Conservation (phyloP, 2,113 vertebrate genomes). For the Mormyrus iriodes region DNA sequence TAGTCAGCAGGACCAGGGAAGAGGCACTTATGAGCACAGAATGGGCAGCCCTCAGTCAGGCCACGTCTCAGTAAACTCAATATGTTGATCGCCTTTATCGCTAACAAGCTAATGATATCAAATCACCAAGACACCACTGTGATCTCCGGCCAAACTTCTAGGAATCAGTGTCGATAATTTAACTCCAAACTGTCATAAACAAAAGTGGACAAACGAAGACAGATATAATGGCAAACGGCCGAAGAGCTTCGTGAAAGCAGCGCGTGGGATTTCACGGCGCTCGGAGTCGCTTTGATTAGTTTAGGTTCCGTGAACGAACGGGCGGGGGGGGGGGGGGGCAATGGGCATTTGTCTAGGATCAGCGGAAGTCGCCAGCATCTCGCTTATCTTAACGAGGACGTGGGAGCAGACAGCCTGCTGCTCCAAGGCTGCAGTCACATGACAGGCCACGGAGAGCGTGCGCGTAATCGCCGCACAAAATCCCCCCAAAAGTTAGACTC, state of each 20-base stretch:
- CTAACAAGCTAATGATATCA: neutral
- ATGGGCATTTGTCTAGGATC: conserved; percentile 1
- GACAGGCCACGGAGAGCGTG: neutral
- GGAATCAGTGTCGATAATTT: neutral
- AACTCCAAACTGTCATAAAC: neutral
- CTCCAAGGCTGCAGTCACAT: conserved; percentile 5
- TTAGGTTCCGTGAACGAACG: neutral
- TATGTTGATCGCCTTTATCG: neutral
- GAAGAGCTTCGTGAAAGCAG: neutral
- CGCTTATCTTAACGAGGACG: conserved; percentile 7
- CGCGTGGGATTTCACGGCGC: neutral
- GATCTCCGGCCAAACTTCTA: neutral
- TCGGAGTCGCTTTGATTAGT: conserved; percentile 10
- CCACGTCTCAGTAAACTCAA: neutral
- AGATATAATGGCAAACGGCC: neutral
- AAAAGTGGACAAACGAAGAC: neutral
- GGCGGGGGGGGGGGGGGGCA: neutral
- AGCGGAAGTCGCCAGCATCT: conserved; percentile 10
- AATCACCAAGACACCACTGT: neutral
- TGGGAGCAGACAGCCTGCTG: neutral
- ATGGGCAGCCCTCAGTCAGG: neutral
- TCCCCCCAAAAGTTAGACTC: conserved; percentile 17
- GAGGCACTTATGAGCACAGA: neutral
- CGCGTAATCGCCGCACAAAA: conserved; percentile 19
- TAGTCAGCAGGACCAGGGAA: neutral